Percentiles rank a stretch among this genome's conserved stretches.
Conservation (phyloP, 2,113 vertebrate genomes). For the Pteropus alecto region DNA sequence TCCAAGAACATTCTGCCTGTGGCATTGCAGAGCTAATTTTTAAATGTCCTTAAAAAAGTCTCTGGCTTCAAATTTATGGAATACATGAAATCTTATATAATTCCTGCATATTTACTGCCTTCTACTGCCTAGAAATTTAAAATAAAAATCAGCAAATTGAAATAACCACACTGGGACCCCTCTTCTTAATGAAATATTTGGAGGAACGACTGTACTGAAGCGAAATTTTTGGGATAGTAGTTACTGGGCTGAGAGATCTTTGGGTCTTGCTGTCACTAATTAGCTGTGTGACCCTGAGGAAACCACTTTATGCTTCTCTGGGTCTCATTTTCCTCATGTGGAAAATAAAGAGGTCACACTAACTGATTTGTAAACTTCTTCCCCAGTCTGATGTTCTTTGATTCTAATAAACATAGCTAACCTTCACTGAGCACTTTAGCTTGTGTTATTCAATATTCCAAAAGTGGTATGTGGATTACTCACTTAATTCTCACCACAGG, state of each 20-base stretch:
- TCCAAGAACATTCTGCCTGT: neutral
- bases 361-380: neutral
- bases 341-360: neutral
- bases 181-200: neutral
- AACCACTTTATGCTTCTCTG: neutral
- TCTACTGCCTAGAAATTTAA: neutral
- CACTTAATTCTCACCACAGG: neutral
- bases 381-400: neutral
- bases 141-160: neutral
- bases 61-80: neutral
- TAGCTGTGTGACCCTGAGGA: neutral
- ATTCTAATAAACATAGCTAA: neutral
- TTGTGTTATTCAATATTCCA: neutral
- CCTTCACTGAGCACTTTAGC: neutral
- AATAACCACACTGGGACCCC: neutral
- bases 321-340: neutral
- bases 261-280: neutral
- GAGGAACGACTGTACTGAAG: neutral
- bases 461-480: neutral
- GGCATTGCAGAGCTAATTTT: neutral
- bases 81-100: neutral
- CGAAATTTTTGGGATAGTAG: neutral
- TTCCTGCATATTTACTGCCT: neutral
- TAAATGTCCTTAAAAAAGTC: neutral
- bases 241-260: neutral